phyloP scores from a whole-genome alignment of 2,113 vertebrate species.

The Cyrtonyx montezumae region DNA sequence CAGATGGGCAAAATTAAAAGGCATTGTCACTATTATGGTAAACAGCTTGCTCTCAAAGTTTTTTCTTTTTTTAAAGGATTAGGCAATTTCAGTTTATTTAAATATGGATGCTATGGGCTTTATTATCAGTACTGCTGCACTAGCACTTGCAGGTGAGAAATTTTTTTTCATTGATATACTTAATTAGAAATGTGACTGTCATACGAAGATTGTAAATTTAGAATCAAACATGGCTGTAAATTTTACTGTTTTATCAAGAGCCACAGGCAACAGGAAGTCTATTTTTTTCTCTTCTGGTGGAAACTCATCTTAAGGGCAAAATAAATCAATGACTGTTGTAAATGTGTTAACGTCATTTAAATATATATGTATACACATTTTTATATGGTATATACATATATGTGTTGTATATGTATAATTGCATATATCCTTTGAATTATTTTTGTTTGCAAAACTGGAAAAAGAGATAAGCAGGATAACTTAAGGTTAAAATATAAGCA shows the following conservation, averaged over 20 bases:
- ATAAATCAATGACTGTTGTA: not conserved
- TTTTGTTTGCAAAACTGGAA: not conserved
- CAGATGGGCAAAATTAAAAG: not conserved
- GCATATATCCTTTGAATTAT: not conserved
- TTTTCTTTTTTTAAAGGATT: not conserved
- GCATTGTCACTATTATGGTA: not conserved
- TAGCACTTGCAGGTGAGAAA: slow-evolving; percentile 3
- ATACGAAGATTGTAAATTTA: not conserved
- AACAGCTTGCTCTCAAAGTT: not conserved
- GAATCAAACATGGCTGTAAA: not conserved
- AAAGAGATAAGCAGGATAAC: not conserved
- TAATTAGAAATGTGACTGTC: not conserved
- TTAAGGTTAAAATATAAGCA: not conserved
- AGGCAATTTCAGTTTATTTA: slow-evolving; percentile 1
- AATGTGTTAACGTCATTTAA: not conserved
- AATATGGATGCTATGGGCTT: not conserved
- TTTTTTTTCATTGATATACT: not conserved
- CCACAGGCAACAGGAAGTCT: not conserved
- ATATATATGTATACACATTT: not conserved
- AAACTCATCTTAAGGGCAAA: not conserved
- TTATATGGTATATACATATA: too few relatives aligned
- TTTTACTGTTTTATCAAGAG: not conserved
- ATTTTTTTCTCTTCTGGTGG: not conserved
- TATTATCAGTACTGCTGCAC: slow-evolving; percentile 14
- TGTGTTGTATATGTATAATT: not conserved